Percentiles rank a stretch among this genome's conserved stretches.
Evolutionary conservation across 2,797 vertebrate species (phyloP).

Genomic region (Carapus acus): DNA sequence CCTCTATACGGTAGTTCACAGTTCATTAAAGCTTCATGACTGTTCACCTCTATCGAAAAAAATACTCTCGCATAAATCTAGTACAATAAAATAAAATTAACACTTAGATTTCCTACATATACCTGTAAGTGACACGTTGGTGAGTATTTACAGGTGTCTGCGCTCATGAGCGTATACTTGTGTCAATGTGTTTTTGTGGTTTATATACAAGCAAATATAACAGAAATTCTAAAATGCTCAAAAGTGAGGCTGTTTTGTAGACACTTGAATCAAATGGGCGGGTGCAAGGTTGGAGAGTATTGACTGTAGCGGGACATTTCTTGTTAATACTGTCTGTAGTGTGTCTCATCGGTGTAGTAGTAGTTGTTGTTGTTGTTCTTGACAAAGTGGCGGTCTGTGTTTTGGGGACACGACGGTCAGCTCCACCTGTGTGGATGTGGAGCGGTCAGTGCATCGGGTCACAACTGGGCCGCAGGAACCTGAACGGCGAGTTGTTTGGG

Average conservation of each 20-base stretch:
- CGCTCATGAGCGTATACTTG: slow-evolving; percentile 54
- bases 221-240: slow-evolving; percentile 33
- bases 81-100: slow-evolving; percentile 79
- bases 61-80: slow-evolving; percentile 75
- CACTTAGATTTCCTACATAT: slow-evolving; percentile 64
- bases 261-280: slow-evolving; percentile 19
- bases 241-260: slow-evolving; percentile 28
- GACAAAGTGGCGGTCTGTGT: no score
- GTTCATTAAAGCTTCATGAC: slow-evolving; percentile 78
- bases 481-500: neutral
- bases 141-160: slow-evolving; percentile 32
- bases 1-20: slow-evolving; percentile 68
- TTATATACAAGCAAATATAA: slow-evolving; percentile 57
- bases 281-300: slow-evolving; percentile 20
- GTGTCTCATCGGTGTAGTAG: slow-evolving; percentile 43
- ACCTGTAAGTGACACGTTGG: slow-evolving; percentile 46
- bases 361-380: slow-evolving; percentile 21
- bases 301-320: slow-evolving; percentile 46
- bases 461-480: slow-evolving; percentile 19
- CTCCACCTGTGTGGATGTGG: neutral
- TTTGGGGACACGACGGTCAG: no score
- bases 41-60: slow-evolving; percentile 67
- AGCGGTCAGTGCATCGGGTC: slow-evolving; percentile 18
- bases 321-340: slow-evolving; percentile 56
- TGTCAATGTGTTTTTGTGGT: slow-evolving; percentile 41